phyloP scores from a whole-genome alignment of 1,140 invertebrate species.

The Caenorhabditis elegans region DNA sequence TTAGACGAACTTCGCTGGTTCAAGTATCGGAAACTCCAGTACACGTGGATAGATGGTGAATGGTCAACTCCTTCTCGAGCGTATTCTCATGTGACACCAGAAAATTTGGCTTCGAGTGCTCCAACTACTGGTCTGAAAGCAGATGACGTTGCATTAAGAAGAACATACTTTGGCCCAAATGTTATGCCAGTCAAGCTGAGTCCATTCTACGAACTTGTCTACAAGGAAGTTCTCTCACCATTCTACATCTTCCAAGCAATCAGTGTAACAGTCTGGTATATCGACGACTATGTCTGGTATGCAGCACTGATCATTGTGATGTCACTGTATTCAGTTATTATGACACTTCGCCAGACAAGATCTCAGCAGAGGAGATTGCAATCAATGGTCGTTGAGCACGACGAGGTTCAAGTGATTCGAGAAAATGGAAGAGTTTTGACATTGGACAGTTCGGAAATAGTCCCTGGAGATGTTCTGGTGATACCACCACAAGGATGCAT shows the following conservation, averaged over 20 bases:
- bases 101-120: neutral
- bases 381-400: slow-evolving; percentile 61
- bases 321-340: slow-evolving; percentile 80
- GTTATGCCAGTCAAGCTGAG: slow-evolving; percentile 64
- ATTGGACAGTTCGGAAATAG: slow-evolving; percentile 69
- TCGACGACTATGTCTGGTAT: slow-evolving; percentile 75
- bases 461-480: slow-evolving; percentile 84
- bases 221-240: slow-evolving; percentile 76
- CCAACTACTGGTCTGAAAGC: neutral
- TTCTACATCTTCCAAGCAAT: slow-evolving; percentile 88
- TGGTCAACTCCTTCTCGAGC: neutral
- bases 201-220: slow-evolving; percentile 59
- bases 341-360: slow-evolving; percentile 68
- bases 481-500: slow-evolving; percentile 82
- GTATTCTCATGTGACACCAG: neutral
- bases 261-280: slow-evolving; percentile 66
- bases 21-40: slow-evolving; percentile 16
- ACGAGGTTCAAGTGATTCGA: slow-evolving; percentile 55
- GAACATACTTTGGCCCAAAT: slow-evolving; percentile 56
- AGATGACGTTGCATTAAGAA: slow-evolving; percentile 5
- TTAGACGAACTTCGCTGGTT: neutral
- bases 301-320: slow-evolving; percentile 82
- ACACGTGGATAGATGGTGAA: neutral
- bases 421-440: slow-evolving; percentile 52
- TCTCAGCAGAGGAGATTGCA: slow-evolving; percentile 72